Conservation (phyloP, 1,140 invertebrate genomes). For the Diorhabda carinulata region DNA sequence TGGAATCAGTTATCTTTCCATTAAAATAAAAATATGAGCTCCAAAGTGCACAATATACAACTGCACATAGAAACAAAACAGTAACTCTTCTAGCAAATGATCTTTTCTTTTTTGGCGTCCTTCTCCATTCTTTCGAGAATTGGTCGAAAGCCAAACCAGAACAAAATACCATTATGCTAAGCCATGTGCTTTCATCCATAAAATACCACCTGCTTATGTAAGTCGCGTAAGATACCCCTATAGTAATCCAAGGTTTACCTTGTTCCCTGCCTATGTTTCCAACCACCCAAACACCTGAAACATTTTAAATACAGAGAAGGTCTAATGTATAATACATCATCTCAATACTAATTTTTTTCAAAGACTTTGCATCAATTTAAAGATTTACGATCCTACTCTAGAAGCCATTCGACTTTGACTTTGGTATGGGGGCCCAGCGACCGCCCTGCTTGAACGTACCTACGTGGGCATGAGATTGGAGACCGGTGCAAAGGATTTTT, state of each 20-base stretch:
- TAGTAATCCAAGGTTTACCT: conserved; percentile 54
- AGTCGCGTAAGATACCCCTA: conserved; percentile 64
- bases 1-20: conserved; percentile 76
- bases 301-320: conserved; percentile 7
- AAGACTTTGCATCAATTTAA: neutral
- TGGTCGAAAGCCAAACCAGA: conserved; percentile 66
- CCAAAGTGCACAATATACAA: conserved; percentile 72
- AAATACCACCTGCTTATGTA: conserved; percentile 63
- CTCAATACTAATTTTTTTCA: neutral
- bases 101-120: conserved; percentile 56
- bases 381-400: no score
- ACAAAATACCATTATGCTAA: conserved; percentile 61
- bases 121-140: conserved; percentile 73
- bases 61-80: conserved; percentile 56
- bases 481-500: no score
- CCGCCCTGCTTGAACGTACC: no score
- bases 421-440: no score
- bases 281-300: conserved; percentile 79
- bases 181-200: conserved; percentile 64
- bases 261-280: conserved; percentile 82
- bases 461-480: no score
- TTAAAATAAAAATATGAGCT: conserved; percentile 84
- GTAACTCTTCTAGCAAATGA: conserved; percentile 48
- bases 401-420: no score
- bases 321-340: no score